These are phyloP conservation scores for Deilephila porcellus DNA, from an alignment of 2,888 invertebrate species.

Conservation along the genomic window DNA sequence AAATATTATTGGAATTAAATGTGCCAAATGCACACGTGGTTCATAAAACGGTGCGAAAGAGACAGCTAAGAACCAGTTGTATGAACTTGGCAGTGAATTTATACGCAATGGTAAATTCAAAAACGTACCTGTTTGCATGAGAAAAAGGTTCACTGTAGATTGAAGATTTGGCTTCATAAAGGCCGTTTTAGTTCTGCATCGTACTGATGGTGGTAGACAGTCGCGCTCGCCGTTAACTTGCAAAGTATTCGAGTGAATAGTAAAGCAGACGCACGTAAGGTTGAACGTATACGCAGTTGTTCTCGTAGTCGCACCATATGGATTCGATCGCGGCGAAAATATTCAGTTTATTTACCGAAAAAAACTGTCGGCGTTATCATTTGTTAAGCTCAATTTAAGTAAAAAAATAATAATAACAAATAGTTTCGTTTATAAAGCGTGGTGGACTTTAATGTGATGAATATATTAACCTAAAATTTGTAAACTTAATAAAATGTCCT, in stretches of 20 bases:
- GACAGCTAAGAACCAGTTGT: constrained; percentile 72
- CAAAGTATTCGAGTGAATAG: constrained; percentile 68
- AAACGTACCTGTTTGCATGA: constrained; percentile 40
- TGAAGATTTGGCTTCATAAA: constrained; percentile 42
- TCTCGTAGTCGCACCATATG: constrained; percentile 50
- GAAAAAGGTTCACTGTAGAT: constrained; percentile 44
- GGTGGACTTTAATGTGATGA: constrained; percentile 50
- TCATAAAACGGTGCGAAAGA: constrained; percentile 58
- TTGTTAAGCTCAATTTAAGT: not conserved
- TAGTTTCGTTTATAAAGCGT: constrained; percentile 25
- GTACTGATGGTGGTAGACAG: constrained; percentile 64
- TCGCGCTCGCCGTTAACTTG: constrained; percentile 67
- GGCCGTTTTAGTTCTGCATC: constrained; percentile 60
- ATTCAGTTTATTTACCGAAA: constrained; percentile 24
- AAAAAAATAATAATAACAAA: not conserved
- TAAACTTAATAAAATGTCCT: constrained; percentile 45
- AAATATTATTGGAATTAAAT: constrained; percentile 43
- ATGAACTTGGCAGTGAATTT: constrained; percentile 81
- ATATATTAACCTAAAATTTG: constrained; percentile 69
- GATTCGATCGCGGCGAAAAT: constrained; percentile 58
- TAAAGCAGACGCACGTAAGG: constrained; percentile 65
- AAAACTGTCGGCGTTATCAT: not conserved
- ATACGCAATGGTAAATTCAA: constrained; percentile 38
- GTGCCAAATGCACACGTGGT: constrained; percentile 69
- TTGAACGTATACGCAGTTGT: constrained; percentile 55